Evolutionary conservation across 2,888 invertebrate species (phyloP).

Genomic region (Agrotis segetum): DNA sequence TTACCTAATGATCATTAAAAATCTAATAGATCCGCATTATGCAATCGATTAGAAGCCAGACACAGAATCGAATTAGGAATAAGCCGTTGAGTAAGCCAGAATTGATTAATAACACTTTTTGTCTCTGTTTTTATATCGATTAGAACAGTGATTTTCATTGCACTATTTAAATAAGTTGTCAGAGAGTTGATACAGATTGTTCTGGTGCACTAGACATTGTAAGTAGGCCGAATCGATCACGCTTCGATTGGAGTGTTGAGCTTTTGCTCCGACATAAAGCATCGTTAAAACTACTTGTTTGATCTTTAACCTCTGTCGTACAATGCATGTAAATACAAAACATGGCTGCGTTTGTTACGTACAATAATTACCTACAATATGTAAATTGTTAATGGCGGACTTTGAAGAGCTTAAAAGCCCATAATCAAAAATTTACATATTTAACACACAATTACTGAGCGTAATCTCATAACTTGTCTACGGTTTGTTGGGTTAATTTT

Average conservation of each 20-base stretch:
- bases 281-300: conserved; percentile 72
- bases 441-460: conserved; percentile 49
- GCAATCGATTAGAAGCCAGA: conserved; percentile 58
- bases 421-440: conserved; percentile 54
- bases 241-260: conserved; percentile 67
- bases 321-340: conserved; percentile 37
- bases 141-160: conserved; percentile 25
- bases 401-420: conserved; percentile 51
- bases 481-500: conserved; percentile 50
- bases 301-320: conserved; percentile 73
- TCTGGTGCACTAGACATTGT: conserved; percentile 64
- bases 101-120: conserved; percentile 48
- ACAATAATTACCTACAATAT: conserved; percentile 53
- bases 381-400: conserved; percentile 52
- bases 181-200: conserved; percentile 31
- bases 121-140: conserved; percentile 43
- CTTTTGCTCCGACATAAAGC: conserved; percentile 65
- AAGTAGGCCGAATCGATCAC: conserved; percentile 82
- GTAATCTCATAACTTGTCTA: conserved; percentile 49
- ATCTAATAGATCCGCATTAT: conserved; percentile 50
- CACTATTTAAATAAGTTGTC: conserved; percentile 43
- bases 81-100: conserved; percentile 46
- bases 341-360: conserved; percentile 42
- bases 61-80: conserved; percentile 56
- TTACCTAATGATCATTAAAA: conserved; percentile 63